phyloP scores from a whole-genome alignment of 2,113 vertebrate species.

The Neomonachus schauinslandi region DNA sequence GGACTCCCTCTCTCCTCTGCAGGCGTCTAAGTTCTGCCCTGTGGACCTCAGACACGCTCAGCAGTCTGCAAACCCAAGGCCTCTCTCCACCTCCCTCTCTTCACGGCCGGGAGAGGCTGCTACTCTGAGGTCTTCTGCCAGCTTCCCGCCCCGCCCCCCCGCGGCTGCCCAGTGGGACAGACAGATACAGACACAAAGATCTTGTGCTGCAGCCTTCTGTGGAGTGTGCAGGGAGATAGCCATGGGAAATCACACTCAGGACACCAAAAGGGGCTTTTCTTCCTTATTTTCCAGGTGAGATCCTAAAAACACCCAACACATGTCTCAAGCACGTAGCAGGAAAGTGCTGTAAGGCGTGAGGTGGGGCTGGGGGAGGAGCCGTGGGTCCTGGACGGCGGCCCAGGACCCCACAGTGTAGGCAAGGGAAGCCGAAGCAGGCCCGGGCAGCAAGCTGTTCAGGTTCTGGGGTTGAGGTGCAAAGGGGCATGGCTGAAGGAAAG shows the following conservation, averaged over 20 bases:
- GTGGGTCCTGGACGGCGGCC: not conserved
- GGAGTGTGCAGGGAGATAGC: fast-evolving
- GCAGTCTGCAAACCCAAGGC: not conserved
- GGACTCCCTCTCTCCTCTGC: not conserved
- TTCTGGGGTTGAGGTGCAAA: not conserved
- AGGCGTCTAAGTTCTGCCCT: not conserved
- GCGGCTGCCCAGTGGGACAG: not conserved
- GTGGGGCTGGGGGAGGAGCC: not conserved
- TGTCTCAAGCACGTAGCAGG: not conserved
- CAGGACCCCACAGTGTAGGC: fast-evolving
- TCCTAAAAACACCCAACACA: not conserved
- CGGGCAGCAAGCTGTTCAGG: not conserved
- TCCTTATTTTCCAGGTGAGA: not conserved
- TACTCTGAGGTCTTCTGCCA: not conserved
- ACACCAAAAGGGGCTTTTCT: not conserved
- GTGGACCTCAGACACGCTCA: not conserved
- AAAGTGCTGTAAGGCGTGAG: not conserved
- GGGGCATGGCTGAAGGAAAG: not conserved
- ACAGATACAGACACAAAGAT: fast-evolving
- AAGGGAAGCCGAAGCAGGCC: not conserved
- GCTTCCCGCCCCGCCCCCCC: too few species aligned
- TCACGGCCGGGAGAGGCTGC: not conserved
- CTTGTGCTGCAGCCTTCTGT: too few species aligned
- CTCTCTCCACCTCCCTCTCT: not conserved
- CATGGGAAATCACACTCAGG: not conserved